Conservation (phyloP, 92 coral and sea anemone species). For the Pocillopora meandrina region DNA sequence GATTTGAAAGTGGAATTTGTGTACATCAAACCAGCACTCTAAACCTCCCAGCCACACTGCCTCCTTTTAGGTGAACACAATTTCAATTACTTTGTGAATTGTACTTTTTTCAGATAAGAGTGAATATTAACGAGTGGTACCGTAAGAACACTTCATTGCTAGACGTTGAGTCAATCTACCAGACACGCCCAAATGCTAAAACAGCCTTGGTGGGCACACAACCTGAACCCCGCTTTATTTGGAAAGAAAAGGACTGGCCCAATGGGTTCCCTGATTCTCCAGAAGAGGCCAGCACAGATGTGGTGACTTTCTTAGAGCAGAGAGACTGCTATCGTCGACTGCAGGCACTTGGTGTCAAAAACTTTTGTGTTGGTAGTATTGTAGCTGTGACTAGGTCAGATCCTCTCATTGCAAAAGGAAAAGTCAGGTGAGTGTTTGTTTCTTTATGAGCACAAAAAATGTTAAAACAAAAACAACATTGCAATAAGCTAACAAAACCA, state of each 20-base stretch:
- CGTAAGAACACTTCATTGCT: constrained; percentile 66
- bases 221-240: constrained; percentile 87
- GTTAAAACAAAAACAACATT: too few species aligned
- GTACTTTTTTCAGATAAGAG: constrained; percentile 10
- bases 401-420: constrained; percentile 82
- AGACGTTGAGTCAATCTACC: constrained; percentile 85
- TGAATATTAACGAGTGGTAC: constrained; percentile 60
- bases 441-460: not conserved
- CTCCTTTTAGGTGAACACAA: not conserved
- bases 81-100: not conserved
- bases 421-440: constrained; percentile 69
- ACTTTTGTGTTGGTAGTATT: constrained; percentile 93
- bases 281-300: constrained; percentile 85
- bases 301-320: constrained; percentile 93
- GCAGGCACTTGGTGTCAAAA: constrained; percentile 73
- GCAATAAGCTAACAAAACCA: too few species aligned
- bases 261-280: constrained; percentile 86
- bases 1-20: too few species aligned
- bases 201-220: constrained; percentile 66
- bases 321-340: constrained; percentile 84
- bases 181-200: constrained; percentile 89
- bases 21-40: too few species aligned
- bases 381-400: constrained; percentile 98
- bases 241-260: constrained; percentile 88
- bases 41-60: not conserved